Evolutionary conservation across 2,797 vertebrate genomes (phyloP).

Genomic region (Cygnus olor): DNA sequence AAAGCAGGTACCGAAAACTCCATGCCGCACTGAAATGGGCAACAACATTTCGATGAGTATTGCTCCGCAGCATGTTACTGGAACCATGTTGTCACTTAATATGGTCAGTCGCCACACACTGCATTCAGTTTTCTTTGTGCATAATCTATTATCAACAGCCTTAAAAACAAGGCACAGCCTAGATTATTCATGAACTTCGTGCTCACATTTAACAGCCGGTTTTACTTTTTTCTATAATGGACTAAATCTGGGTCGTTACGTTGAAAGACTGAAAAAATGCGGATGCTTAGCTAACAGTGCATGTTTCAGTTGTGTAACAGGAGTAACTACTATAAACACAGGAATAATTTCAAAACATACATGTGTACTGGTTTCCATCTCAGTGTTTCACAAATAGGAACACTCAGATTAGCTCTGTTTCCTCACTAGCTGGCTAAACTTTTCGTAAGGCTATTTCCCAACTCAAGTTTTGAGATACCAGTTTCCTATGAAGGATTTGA

Average conservation of each 20-base stretch:
- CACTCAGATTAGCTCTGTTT: conserved; percentile 21
- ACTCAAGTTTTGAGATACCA: conserved; percentile 17
- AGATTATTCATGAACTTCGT: neutral
- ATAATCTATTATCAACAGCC: neutral
- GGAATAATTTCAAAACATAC: conserved; percentile 35
- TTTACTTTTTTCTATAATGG: conserved; percentile 16
- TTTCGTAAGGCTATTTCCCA: conserved; percentile 47
- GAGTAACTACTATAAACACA: conserved; percentile 48
- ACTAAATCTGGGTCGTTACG: neutral
- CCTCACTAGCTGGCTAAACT: neutral
- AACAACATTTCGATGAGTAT: neutral
- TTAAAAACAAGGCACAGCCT: neutral
- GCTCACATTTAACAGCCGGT: neutral
- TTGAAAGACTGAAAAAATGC: neutral
- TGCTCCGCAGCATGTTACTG: neutral
- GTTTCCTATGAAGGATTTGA: conserved; percentile 30
- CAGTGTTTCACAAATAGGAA: conserved; percentile 41
- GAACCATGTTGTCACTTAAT: neutral
- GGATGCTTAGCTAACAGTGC: neutral
- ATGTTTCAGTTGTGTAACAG: conserved; percentile 24
- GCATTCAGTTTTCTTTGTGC: neutral
- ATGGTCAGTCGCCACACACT: neutral
- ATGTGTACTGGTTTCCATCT: conserved; percentile 32
- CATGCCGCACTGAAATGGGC: fast-evolving
- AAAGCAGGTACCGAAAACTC: neutral